Evolutionary conservation across 2,888 invertebrate species (phyloP).

Genomic region (Seira sanloemensis): DNA sequence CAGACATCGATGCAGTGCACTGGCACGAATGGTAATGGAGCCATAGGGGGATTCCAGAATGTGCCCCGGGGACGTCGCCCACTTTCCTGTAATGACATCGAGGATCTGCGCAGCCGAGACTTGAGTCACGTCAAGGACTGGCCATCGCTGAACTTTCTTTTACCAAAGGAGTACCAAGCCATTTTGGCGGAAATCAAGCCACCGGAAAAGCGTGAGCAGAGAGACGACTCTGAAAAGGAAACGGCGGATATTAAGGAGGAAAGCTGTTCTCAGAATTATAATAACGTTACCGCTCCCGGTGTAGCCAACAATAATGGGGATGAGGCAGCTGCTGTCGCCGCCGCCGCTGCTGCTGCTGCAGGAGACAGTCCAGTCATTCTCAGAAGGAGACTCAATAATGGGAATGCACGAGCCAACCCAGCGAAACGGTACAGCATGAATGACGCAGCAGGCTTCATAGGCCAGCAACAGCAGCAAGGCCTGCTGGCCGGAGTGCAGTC

Average conservation of each 20-base stretch:
- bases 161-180: slow-evolving; percentile 89
- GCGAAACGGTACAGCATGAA: slow-evolving; percentile 63
- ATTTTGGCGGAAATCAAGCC: slow-evolving; percentile 84
- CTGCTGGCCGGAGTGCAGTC: slow-evolving; percentile 28
- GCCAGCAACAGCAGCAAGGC: slow-evolving; percentile 28
- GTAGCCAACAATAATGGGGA: slow-evolving; percentile 41
- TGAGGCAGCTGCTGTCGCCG: slow-evolving; percentile 20
- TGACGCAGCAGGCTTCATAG: slow-evolving; percentile 54
- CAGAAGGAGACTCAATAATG: slow-evolving; percentile 36
- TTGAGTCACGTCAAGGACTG: slow-evolving; percentile 93
- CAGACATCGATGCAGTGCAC: slow-evolving; percentile 57
- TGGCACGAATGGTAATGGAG: slow-evolving; percentile 72
- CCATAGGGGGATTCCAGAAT: slow-evolving; percentile 27
- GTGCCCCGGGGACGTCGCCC: slow-evolving; percentile 77
- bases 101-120: slow-evolving; percentile 86
- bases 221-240: slow-evolving; percentile 53
- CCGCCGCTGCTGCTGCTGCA: slow-evolving; percentile 35
- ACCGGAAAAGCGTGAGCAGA: slow-evolving; percentile 65
- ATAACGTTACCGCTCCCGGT: background rate
- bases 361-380: slow-evolving; percentile 61
- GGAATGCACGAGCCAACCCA: slow-evolving; percentile 50
- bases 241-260: slow-evolving; percentile 61
- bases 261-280: slow-evolving; percentile 48
- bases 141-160: slow-evolving; percentile 91
- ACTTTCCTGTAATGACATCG: slow-evolving; percentile 88